Conservation (phyloP, 2,797 vertebrate species). For the Sebastes matsubarae region DNA sequence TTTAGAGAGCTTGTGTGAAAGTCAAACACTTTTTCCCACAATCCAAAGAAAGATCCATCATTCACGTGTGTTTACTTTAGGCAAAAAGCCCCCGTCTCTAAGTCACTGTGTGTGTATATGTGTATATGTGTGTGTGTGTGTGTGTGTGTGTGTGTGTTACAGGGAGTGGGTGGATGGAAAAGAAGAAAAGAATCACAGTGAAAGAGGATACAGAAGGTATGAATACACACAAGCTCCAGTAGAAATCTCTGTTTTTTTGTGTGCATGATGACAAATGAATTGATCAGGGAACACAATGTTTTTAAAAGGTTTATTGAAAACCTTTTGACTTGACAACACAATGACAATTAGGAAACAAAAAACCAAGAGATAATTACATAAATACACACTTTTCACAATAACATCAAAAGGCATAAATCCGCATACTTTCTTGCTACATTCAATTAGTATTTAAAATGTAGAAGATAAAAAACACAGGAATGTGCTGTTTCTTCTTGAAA, state of each 20-base stretch:
- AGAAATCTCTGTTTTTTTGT: conserved; percentile 12
- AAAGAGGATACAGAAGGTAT: conserved; percentile 50
- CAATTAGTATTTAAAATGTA: background rate
- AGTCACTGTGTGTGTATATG: conserved; percentile 27
- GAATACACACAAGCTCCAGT: conserved; percentile 8
- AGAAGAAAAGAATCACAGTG: conserved; percentile 35
- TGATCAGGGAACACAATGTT: background rate
- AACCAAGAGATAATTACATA: background rate
- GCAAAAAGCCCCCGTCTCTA: conserved; percentile 71
- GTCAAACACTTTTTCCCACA: conserved; percentile 85
- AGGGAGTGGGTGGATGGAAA: conserved; percentile 49
- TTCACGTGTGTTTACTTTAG: conserved; percentile 82
- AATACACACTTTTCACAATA: background rate
- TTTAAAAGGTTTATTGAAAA: conserved; percentile 1
- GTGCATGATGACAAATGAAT: conserved; percentile 24
- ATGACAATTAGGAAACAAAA: background rate
- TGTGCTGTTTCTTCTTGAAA: background rate
- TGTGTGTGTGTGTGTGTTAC: conserved; percentile 1
- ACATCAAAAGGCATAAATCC: background rate
- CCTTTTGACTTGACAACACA: background rate
- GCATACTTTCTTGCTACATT: background rate
- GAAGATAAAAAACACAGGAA: background rate
- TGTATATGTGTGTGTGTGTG: background rate
- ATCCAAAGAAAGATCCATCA: conserved; percentile 82
- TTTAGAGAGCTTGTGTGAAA: conserved; percentile 85